phyloP scores from a whole-genome alignment of 1,140 invertebrate genomes.

The Parasteatoda tepidariorum region DNA sequence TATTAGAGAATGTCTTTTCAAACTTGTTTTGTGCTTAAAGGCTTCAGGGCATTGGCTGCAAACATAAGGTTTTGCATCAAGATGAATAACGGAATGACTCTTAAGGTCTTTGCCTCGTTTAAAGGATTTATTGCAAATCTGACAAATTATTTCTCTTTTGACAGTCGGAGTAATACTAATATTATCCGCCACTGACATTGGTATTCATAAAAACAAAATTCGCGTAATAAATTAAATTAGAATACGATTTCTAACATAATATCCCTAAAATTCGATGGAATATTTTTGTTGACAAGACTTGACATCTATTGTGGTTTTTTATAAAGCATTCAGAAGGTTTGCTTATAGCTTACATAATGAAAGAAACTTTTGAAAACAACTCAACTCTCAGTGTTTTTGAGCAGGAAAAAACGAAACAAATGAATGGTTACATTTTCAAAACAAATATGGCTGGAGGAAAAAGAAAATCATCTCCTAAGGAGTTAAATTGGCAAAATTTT shows the following conservation, averaged over 20 bases:
- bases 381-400: neutral
- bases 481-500: slow-evolving; percentile 53
- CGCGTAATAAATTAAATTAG: no score
- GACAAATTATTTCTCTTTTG: neutral
- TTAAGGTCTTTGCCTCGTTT: neutral
- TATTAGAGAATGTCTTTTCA: neutral
- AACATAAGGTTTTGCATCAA: neutral
- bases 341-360: neutral
- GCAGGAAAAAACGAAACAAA: neutral
- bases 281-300: no score
- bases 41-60: neutral
- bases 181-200: no score
- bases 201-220: no score
- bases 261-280: no score
- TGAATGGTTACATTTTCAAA: neutral
- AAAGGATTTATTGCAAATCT: neutral
- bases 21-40: neutral
- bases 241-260: no score
- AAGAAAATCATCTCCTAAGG: neutral
- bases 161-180: no score
- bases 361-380: no score
- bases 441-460: slow-evolving; percentile 51
- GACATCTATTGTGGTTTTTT: no score
- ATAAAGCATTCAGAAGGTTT: neutral
- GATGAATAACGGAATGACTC: neutral